Evolutionary conservation across 1,140 invertebrate species (phyloP), one percentile per base, ranked within the genome.

Genomic region (Seison nebaliae): DNA sequence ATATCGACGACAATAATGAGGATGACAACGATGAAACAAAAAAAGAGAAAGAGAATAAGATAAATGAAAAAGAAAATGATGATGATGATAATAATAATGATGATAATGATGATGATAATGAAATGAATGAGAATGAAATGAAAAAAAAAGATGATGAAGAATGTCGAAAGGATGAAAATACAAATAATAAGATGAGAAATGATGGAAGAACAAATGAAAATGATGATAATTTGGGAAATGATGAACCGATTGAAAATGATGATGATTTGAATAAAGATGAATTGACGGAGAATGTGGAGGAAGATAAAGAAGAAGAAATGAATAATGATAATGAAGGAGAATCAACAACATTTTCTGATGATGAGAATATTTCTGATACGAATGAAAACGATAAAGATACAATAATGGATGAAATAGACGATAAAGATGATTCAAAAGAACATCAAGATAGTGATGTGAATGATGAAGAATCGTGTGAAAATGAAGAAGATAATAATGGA

Each of bases 1-100:
- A 40, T 12, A 31, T 32, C 15, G 30, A 39, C 12, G 12, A 38
- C 7, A 28, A 38, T 14, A 4, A 16, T 8, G 18, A 33, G 17
- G 14, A 33, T 7, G 30, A 40, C 4, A 9, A 21, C 14, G 12
- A 34, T 21, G 31, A 40, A 8, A 28, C 31, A 12, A 40, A 34
- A 17, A 4, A 34, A 26, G 8, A 40, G 4, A 23, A 39, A 9
- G 19, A 32, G 23, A 28, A 28, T 4, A 39, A 23, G 37, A 32
- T 31, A 6, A 30, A 39, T 21, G 33, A 33, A 7, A 22, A 39
- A 12, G 14, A 22, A 17, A 24, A 31, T 18, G 15, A 31, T 15
- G 18, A 15, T 14, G 24, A 37, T 14, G 26, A 38, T 29, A 17
- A 29, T 16, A 18, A 21, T 28, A 7, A 7, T 28, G 11, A 17